Percentiles rank a stretch among this genome's conserved stretches.
Conservation (phyloP, 1,140 invertebrate genomes). For the Panagrolaimus sp. region DNA sequence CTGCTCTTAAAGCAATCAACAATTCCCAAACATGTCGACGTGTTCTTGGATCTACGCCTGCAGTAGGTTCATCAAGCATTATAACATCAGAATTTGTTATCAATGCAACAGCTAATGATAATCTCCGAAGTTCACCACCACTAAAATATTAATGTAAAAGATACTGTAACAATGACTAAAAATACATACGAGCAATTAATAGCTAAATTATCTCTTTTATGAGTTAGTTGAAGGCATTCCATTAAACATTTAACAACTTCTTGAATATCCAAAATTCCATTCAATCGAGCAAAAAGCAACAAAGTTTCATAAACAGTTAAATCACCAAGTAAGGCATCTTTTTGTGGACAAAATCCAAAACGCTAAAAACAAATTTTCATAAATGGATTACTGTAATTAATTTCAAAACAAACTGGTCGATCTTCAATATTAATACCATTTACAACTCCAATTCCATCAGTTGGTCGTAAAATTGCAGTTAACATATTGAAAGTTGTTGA, state of each 20-base stretch:
- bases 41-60: slow-evolving; percentile 64
- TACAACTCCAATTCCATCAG: slow-evolving; percentile 18
- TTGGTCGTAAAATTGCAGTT: slow-evolving; percentile 23
- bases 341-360: slow-evolving; percentile 8
- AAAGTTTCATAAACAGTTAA: slow-evolving; percentile 11
- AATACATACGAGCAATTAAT: slow-evolving; percentile 1
- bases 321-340: neutral
- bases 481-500: slow-evolving; percentile 40
- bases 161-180: neutral
- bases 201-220: neutral
- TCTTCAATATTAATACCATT: slow-evolving; percentile 14
- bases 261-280: neutral
- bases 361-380: too few relatives aligned
- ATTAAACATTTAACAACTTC: neutral
- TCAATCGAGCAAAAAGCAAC: neutral
- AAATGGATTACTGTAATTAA: too few relatives aligned
- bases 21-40: slow-evolving; percentile 63
- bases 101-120: neutral
- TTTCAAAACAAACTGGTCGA: neutral
- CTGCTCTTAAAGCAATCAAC: slow-evolving; percentile 32
- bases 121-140: slow-evolving; percentile 47
- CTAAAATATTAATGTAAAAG: slow-evolving; percentile 42
- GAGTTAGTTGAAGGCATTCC: neutral
- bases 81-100: neutral
- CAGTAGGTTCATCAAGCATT: slow-evolving; percentile 64